Percentiles rank a stretch among this genome's conserved stretches.
Evolutionary conservation across 53 echinoderm and acorn worm species (phyloP).

Genomic region (Paelopatides confundens): DNA sequence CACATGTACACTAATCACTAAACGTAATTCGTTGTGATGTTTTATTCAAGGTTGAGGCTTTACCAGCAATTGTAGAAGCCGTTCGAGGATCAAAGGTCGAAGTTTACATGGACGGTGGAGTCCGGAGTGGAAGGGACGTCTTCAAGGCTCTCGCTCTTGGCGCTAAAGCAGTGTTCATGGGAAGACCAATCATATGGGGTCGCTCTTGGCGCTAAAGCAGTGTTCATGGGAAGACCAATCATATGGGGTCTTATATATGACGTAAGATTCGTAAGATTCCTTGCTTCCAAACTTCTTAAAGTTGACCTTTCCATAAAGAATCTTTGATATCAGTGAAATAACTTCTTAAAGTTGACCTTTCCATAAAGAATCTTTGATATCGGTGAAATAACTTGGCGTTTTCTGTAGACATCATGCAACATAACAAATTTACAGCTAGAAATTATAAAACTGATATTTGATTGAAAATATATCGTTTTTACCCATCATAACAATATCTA

Average conservation of each 20-base stretch:
- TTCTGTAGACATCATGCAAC: too few relatives aligned
- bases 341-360: too few relatives aligned
- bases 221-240: conserved; percentile 20
- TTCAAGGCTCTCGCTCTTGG: conserved; percentile 17
- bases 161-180: conserved; percentile 34
- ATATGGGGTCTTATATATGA: conserved; percentile 5
- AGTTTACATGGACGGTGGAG: conserved; percentile 29
- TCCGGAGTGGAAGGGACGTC: conserved; percentile 8
- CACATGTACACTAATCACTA: too few relatives aligned
- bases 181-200: conserved; percentile 22
- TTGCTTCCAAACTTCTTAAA: too few relatives aligned
- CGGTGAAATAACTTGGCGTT: too few relatives aligned
- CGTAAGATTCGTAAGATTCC: background rate
- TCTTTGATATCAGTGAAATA: too few relatives aligned
- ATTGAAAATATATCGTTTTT: too few relatives aligned
- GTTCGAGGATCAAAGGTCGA: conserved; percentile 27
- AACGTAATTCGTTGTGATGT: background rate
- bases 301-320: too few relatives aligned
- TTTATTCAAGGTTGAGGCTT: conserved; percentile 11
- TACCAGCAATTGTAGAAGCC: conserved; percentile 7
- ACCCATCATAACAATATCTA: too few relatives aligned
- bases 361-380: too few relatives aligned
- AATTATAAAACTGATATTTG: too few relatives aligned
- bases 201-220: conserved; percentile 31
- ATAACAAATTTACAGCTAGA: too few relatives aligned